Conservation (phyloP, 1,140 invertebrate species). For the Drosophila melanogaster region Release_6_plus_ISO1_MT NT_033777.3:27750001-27750500, state of each 20-base stretch:
- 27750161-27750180: slow-evolving; percentile 82
- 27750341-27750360: slow-evolving; percentile 36
- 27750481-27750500: slow-evolving; percentile 84
- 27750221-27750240: slow-evolving; percentile 75
- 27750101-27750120: too few relatives aligned
- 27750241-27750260: slow-evolving; percentile 59
- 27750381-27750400: slow-evolving; percentile 78
- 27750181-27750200: slow-evolving; percentile 67
- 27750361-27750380: slow-evolving; percentile 65
- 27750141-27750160: slow-evolving; percentile 24
- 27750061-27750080: slow-evolving; percentile 83
- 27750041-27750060: slow-evolving; percentile 56
- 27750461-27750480: slow-evolving; percentile 78
- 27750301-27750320: slow-evolving; percentile 14
- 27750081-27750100: slow-evolving; percentile 47
- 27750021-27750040: slow-evolving; percentile 83
- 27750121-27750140: too few relatives aligned
- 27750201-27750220: slow-evolving; percentile 58
- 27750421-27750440: slow-evolving; percentile 29
- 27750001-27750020: slow-evolving; percentile 80
- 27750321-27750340: slow-evolving; percentile 30
- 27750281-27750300: slow-evolving; percentile 77
- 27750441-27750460: slow-evolving; percentile 81
- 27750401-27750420: slow-evolving; percentile 35
- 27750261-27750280: slow-evolving; percentile 80